Base-by-base conservation (phyloP, 2,113 vertebrate genomes). In the Tautogolabrus adspersus region DNA sequence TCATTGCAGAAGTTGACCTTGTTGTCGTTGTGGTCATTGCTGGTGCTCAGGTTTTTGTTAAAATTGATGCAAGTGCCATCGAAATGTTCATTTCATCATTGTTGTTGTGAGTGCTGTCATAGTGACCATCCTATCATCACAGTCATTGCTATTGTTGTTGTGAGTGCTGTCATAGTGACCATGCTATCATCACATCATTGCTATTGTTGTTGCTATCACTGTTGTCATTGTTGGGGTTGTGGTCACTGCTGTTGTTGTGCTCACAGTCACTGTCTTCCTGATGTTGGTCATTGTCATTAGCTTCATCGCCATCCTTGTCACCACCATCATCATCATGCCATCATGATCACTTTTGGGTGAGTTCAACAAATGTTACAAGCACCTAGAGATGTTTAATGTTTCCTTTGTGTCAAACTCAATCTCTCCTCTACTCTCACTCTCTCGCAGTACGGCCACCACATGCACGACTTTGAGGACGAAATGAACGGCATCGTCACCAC, bases 401-500 rank as follows among this genome's bases (percentile, higher is more conserved):
- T 56, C 8, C 8, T 37, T 70, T 61, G 18, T 3, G 5, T 10
- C 30, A 42, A 34, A 6, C 0, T 60, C 8, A 10, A 3, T 51
- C 21, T 64, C 0, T 16, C 15, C 22, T 21, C 60, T 9, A 11
- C 4, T 15, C 52, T 56, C 7, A 57, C 52, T 52, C 8, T 64
- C 51, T 55, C 38, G 21, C 71, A 95, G 94, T 95, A 95, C 6
- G 82, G 90, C 30, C 94, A 94, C 74, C 92, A 92, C 42, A 82
- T 95, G 78, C 79, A 92, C 59, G 92, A 93, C 66, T 89, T 94
- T 0, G 95, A 96, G 23, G 94, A 95, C 9, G 96, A 96, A 58
- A 95, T 93, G 87, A 96, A 96, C 30, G 95, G 95, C 77, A 92
- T 94, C 11, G 19, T 96, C 86, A 94, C 92, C 87, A 95, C 96